Base-by-base conservation (phyloP, 2,888 invertebrate species). In the Allygus modestus region DNA sequence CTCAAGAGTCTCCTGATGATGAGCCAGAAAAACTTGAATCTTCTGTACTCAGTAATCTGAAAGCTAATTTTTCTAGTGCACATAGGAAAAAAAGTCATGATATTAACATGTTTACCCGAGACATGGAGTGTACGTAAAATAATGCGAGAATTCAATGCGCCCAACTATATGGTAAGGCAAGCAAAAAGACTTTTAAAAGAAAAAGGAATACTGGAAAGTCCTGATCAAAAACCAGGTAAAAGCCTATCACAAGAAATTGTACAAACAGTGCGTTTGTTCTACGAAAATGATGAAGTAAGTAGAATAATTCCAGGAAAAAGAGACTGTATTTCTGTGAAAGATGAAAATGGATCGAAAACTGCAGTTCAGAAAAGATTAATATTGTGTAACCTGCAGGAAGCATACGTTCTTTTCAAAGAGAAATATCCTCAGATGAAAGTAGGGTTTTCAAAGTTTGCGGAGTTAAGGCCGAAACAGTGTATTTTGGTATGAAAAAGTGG, bases 171-270 rank as follows among this genome's bases (percentile, higher is more conserved):
- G n/a, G n/a, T n/a, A n/a, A n/a, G n/a, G n/a, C n/a, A n/a, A n/a
- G n/a, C n/a, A n/a, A n/a, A n/a, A n/a, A n/a, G n/a, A 23, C 41
- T 65, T 12, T n/a, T 82, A n/a, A 82, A 58, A 61, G 82, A 65
- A 82, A 82, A 82, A n/a, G 17, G 82, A 28, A 58, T 82, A 33
- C 41, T 82, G n/a, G 82, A 82, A 82, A 43, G 61, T 33, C 82
- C 82, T 0, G 61, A 61, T 37, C 41, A n/a, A 33, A 82, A 43
- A 82, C 82, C 82, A 82, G 82, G 82, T 7, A 82, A 82, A 37
- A 33, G 37, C 20, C 33, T 82, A 12, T 23, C 61, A 5, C 28
- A 26, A 33, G 31, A 82, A 43, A 26, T 43, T 15, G 61, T 61
- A 2, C 17, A 82, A 65, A 37, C 58, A 31, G 61, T 82, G 31